These are phyloP conservation scores for Pogonocichla stellata DNA, from an alignment of 2,113 vertebrate species.

Conservation along the genomic window DNA sequence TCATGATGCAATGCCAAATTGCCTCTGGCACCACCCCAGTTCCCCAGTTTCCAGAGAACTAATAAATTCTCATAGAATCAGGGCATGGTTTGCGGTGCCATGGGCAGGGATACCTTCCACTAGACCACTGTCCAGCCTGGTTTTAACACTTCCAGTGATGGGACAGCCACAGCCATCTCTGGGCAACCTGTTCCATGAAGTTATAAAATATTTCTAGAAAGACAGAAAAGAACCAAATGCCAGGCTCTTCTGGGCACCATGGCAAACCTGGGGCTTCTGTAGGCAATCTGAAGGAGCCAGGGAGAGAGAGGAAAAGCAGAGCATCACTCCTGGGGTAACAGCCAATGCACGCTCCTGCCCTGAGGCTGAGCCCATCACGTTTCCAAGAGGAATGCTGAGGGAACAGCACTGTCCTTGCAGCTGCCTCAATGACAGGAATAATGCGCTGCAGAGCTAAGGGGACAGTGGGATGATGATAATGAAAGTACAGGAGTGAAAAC, in stretches of 20 bases:
- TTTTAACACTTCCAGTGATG: neutral
- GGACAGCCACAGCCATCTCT: neutral
- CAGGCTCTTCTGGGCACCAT: neutral
- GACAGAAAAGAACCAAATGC: neutral
- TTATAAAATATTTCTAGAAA: neutral
- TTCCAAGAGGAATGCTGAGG: neutral
- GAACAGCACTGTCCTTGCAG: neutral
- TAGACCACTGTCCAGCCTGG: neutral
- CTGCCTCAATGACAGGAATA: conserved; percentile 18
- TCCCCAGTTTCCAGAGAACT: neutral
- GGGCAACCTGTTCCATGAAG: neutral
- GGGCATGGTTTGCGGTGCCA: neutral
- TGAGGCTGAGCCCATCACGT: neutral
- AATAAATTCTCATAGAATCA: neutral
- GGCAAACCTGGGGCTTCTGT: neutral
- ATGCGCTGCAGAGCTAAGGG: neutral
- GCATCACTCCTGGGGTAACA: neutral
- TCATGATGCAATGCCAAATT: neutral
- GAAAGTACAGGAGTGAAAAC: conserved; percentile 39
- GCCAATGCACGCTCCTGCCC: neutral
- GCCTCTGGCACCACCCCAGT: neutral
- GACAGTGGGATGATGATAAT: neutral
- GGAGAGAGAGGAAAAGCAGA: neutral
- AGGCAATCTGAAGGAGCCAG: neutral
- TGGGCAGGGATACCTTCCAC: neutral